phyloP scores from a whole-genome alignment of 2,797 vertebrate genomes.

The Leuciscus waleckii region DNA sequence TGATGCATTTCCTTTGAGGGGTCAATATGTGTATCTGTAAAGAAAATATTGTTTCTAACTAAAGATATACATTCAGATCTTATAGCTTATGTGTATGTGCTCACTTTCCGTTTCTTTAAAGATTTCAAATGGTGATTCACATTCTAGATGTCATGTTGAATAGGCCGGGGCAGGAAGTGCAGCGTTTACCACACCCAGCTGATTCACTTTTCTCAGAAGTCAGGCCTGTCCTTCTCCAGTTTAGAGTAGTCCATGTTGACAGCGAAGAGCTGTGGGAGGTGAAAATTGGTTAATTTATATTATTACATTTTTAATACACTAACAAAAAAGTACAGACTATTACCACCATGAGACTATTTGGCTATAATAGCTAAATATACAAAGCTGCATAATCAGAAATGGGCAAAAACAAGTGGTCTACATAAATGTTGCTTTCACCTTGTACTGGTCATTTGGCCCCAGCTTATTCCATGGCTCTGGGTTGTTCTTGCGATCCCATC shows the following conservation, averaged over 20 bases:
- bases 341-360: not conserved
- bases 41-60: not conserved
- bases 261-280: slow-evolving; percentile 78
- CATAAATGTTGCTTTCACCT: slow-evolving; percentile 75
- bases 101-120: not conserved
- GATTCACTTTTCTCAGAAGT: slow-evolving; percentile 79
- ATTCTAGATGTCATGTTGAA: not conserved
- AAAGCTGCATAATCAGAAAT: not conserved
- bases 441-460: slow-evolving; percentile 86
- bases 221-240: slow-evolving; percentile 93
- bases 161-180: not conserved
- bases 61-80: not conserved
- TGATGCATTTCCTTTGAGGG: not conserved
- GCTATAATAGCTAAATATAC: not conserved
- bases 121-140: not conserved
- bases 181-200: not conserved
- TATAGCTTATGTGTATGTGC: not conserved
- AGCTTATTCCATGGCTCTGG: slow-evolving; percentile 95
- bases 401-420: not conserved
- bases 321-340: not conserved
- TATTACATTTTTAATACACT: not conserved
- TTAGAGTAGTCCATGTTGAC: slow-evolving; percentile 91
- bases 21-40: not conserved
- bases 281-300: not conserved
- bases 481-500: slow-evolving; percentile 95